A percentile compares a stretch with the other conserved stretches of the same genome.
Conservation (phyloP, 1,140 invertebrate species). For the Carcinoscorpius rotundicauda region DNA sequence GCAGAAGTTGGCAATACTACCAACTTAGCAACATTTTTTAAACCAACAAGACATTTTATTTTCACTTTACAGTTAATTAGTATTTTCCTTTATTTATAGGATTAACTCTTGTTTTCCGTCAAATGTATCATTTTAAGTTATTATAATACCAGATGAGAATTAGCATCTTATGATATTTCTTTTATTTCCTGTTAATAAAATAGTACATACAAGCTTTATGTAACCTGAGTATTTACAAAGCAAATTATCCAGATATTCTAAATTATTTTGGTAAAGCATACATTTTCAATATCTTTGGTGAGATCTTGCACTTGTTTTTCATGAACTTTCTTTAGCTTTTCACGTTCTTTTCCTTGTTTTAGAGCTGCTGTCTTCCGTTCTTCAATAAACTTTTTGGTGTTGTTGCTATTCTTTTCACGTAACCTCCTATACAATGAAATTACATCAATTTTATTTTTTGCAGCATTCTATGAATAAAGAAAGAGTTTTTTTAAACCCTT, state of each 20-base stretch:
- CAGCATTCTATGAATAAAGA: conserved; percentile 35
- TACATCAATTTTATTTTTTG: not conserved
- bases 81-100: no score
- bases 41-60: no score
- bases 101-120: no score
- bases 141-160: not conserved
- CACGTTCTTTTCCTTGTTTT: conserved; percentile 84
- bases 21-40: no score
- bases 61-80: no score
- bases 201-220: not conserved
- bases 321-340: conserved; percentile 82
- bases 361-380: conserved; percentile 77
- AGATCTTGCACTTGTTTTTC: conserved; percentile 59
- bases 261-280: conserved; percentile 8
- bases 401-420: conserved; percentile 95
- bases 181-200: no score
- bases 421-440: conserved; percentile 33
- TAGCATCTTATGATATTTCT: not conserved
- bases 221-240: not conserved
- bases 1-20: no score
- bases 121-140: not conserved
- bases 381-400: conserved; percentile 98
- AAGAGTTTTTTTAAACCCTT: conserved; percentile 2
- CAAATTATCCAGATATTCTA: not conserved
- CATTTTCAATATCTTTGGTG: conserved; percentile 20